Conservation (phyloP, 2,113 vertebrate genomes). For the Serilophus lunatus region DNA sequence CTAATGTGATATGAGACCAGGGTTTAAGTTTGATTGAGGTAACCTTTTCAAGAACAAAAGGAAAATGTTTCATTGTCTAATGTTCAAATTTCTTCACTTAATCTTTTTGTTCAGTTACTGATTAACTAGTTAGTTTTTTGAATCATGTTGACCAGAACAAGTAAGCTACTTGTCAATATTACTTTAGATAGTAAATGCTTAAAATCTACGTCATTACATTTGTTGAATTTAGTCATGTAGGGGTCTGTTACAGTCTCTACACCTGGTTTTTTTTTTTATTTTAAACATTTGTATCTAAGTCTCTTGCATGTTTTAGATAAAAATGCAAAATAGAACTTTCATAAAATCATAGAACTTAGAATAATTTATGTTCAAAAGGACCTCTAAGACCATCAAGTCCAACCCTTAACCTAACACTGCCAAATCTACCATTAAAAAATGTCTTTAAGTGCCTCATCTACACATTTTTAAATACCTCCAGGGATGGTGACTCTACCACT, state of each 20-base stretch:
- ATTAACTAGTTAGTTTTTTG: neutral
- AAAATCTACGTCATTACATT: neutral
- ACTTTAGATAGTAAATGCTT: neutral
- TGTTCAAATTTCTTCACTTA: neutral
- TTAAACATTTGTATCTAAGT: neutral
- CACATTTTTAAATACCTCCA: neutral
- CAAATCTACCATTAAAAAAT: neutral
- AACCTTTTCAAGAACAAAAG: neutral
- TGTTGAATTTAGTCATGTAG: neutral
- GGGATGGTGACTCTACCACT: neutral
- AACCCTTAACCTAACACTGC: neutral
- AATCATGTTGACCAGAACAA: neutral
- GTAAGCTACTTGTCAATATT: neutral
- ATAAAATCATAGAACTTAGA: neutral
- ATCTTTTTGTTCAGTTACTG: neutral
- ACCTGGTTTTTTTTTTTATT: neutral
- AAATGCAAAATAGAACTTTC: neutral
- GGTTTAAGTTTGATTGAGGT: neutral
- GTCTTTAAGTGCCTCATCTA: neutral
- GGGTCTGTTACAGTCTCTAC: neutral
- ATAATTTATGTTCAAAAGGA: neutral
- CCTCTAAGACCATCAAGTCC: neutral
- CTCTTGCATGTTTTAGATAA: neutral
- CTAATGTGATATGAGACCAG: neutral
- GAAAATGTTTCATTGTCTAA: neutral